These are phyloP conservation scores for Parapsyche elsis DNA, from an alignment of 1,140 invertebrate species.

Conservation along the genomic window DNA sequence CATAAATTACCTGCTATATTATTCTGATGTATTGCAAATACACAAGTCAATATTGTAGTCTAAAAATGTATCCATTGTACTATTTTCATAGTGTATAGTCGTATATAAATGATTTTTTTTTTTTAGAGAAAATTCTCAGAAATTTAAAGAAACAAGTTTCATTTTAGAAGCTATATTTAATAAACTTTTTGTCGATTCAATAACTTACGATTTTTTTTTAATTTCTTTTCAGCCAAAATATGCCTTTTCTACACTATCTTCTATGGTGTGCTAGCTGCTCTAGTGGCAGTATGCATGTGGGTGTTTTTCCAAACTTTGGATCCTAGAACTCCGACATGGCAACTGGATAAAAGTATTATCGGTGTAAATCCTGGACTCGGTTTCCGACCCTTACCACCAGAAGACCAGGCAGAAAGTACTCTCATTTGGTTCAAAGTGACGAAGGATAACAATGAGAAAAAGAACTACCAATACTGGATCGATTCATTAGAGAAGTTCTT, in stretches of 20 bases:
- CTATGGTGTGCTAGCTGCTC: conserved; percentile 85
- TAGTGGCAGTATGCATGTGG: conserved; percentile 91
- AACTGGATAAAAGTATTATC: conserved; percentile 83
- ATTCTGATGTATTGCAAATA: too few species aligned
- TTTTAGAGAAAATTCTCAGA: too few species aligned
- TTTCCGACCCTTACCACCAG: conserved; percentile 88
- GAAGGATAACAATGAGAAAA: conserved; percentile 65
- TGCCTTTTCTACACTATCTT: conserved; percentile 92
- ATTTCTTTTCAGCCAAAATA: conserved; percentile 81
- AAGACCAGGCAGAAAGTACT: conserved; percentile 88
- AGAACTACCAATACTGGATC: conserved; percentile 82
- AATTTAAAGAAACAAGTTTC: too few species aligned
- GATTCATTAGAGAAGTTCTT: conserved; percentile 79
- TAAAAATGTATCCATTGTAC: too few species aligned
- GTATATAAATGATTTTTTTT: too few species aligned
- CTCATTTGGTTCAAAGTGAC: conserved; percentile 91
- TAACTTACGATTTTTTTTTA: conserved; percentile 39
- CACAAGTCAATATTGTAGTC: too few species aligned
- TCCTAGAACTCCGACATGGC: conserved; percentile 86
- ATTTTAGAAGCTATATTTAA: too few species aligned
- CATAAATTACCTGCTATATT: too few species aligned
- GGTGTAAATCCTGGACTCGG: conserved; percentile 93
- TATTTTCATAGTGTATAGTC: too few species aligned
- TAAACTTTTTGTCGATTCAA: too few species aligned
- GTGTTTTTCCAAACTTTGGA: conserved; percentile 93